These are phyloP conservation scores for Dolichotis patagonum DNA, from an alignment of 2,113 vertebrate genomes.

Conservation along the genomic window DNA sequence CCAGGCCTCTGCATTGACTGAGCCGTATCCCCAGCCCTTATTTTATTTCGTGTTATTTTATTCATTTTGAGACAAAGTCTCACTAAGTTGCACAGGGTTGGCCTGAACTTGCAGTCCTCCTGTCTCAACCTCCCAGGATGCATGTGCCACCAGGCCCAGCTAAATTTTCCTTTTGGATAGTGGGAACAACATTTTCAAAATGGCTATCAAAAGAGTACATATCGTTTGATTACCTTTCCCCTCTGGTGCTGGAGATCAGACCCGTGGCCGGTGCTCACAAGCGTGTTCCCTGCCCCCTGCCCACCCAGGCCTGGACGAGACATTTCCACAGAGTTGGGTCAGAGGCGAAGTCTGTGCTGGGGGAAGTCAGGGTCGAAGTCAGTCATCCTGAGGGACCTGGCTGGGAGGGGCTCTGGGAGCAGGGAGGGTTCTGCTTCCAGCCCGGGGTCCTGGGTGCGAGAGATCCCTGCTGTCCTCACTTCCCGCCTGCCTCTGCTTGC, in stretches of 20 bases:
- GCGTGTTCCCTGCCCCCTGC: no score
- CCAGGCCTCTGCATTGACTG: background rate
- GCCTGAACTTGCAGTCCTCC: background rate
- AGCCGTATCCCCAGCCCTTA: background rate
- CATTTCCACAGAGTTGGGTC: background rate
- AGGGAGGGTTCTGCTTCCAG: background rate
- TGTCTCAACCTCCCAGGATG: background rate
- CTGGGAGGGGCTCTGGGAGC: background rate
- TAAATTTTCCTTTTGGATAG: background rate
- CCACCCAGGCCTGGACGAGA: no score
- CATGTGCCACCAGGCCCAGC: background rate
- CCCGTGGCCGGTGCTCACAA: no score
- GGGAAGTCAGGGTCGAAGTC: background rate
- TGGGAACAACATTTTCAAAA: background rate
- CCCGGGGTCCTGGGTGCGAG: background rate
- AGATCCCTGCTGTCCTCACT: background rate
- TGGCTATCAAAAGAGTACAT: background rate
- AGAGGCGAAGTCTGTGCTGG: background rate
- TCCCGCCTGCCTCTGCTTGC: conserved; percentile 32
- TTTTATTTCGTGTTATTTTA: background rate
- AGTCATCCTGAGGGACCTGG: background rate
- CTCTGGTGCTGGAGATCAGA: background rate
- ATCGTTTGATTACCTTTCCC: background rate
- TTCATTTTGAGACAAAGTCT: background rate
- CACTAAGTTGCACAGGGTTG: background rate